Conservation (phyloP, 2,888 invertebrate species). For the Macroteleia sp. region DNA sequence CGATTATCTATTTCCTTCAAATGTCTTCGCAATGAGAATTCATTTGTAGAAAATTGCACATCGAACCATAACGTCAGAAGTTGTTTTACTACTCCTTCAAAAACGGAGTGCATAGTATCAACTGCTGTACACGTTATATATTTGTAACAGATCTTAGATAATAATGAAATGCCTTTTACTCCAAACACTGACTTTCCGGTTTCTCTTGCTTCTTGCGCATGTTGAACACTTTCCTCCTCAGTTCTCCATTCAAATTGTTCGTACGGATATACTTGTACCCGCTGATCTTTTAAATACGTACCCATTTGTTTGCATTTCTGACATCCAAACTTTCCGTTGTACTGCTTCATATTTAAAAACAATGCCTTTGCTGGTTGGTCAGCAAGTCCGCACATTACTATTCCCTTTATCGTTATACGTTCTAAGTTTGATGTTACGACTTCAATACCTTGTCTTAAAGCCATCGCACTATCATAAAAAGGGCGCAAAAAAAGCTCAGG, state of each 20-base stretch:
- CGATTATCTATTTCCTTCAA: neutral
- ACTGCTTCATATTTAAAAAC: slow-evolving; percentile 29
- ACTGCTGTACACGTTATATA: neutral
- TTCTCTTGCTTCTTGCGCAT: neutral
- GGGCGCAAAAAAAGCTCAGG: slow-evolving; percentile 25
- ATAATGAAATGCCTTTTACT: neutral
- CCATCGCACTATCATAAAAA: too few species aligned
- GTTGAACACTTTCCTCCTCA: neutral
- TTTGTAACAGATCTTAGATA: neutral
- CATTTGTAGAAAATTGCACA: neutral
- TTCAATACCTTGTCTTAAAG: too few species aligned
- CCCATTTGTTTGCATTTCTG: slow-evolving; percentile 1
- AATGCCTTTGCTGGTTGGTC: neutral
- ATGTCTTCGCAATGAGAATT: neutral
- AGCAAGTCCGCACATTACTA: neutral
- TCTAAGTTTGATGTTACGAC: too few species aligned
- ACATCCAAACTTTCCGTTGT: slow-evolving; percentile 5
- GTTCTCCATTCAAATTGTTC: neutral
- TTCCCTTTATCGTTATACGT: neutral
- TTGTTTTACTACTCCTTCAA: neutral
- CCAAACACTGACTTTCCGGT: neutral
- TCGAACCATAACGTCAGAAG: neutral
- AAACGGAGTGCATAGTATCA: neutral
- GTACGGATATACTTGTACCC: neutral
- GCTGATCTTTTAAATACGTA: neutral